These are phyloP conservation scores for Chrysogorgia sp. DNA, from an alignment of 92 coral and sea anemone genomes.

Conservation along the genomic window DNA sequence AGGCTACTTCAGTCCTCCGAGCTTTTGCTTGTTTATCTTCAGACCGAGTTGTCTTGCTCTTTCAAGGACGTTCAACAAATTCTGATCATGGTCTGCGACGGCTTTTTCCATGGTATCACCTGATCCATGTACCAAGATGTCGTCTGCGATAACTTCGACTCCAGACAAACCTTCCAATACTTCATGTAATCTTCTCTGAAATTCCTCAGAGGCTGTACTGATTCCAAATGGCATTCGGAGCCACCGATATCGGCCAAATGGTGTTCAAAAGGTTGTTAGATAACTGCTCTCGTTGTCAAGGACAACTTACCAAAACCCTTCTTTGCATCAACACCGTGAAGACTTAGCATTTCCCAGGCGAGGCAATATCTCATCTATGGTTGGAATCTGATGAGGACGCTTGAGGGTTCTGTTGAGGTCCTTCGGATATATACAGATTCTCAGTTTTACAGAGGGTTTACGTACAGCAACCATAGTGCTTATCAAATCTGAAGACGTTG, in stretches of 20 bases:
- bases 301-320: background rate
- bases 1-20: too few relatives aligned
- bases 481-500: background rate
- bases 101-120: too few relatives aligned
- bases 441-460: background rate
- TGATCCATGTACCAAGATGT: constrained; percentile 1
- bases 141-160: constrained; percentile 22
- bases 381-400: too few relatives aligned
- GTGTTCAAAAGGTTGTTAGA: constrained; percentile 1
- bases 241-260: constrained; percentile 6
- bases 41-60: too few relatives aligned
- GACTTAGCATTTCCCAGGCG: background rate
- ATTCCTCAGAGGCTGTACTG: constrained; percentile 4
- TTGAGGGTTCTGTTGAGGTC: too few relatives aligned
- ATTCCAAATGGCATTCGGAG: constrained; percentile 8
- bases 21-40: too few relatives aligned
- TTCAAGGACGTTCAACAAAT: too few relatives aligned
- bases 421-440: background rate
- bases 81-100: too few relatives aligned
- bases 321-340: background rate
- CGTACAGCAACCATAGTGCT: constrained; percentile 12
- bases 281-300: background rate
- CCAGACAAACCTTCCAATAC: constrained; percentile 4
- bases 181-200: constrained; percentile 13
- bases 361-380: too few relatives aligned